Base-by-base conservation (phyloP, 2,888 invertebrate genomes). In the Acholoe squamosa region DNA sequence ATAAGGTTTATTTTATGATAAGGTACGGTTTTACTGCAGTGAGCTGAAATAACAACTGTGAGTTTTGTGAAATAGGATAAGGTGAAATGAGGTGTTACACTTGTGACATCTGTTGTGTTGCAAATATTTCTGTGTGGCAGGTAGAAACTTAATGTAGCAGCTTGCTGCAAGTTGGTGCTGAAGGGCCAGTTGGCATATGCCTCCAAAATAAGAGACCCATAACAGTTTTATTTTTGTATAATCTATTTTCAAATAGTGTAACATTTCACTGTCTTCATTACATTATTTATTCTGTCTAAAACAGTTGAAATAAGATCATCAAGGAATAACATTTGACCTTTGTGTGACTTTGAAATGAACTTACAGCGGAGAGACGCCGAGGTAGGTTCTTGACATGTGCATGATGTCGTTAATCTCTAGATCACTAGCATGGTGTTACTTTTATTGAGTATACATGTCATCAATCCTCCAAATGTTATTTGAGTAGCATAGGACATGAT, bases 281-380 rank as follows among this genome's bases (percentile, higher is more conserved):
- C 3, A 43, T 10, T 61, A 25, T 12, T 1, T 61, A 19, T 61
- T 22, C 10, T 61, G 1, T 19, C 14, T 61, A 76, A 76, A 76
- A 7, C 3, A 28, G 25, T 76, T 19, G 51, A 14, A 16, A 19
- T 56, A 0, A 43, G 43, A 43, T 43, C 3, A 43, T 43, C 43
- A 7, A 7, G 10, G 43, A 43, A 22, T 84, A 25, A 84, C 54
- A 25, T 80, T 43, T 52, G n/a, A 84, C 22, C 19, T 56, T 86
- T 52, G 67, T 61, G 34, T 33, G 67, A 67, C 89, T 25, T 67
- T 89, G 28, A 22, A 19, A n/a, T 89, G 31, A 43, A 34, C 56
- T 89, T 89, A 67, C 89, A 89, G 89, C 56, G 22, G 80, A 80
- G 34, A 33, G 80, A 80, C 80, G 80, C 1, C 28, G 71, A 71